These are phyloP conservation scores for Mycteria americana DNA, from an alignment of 2,797 vertebrate species.

Conservation along the genomic window DNA sequence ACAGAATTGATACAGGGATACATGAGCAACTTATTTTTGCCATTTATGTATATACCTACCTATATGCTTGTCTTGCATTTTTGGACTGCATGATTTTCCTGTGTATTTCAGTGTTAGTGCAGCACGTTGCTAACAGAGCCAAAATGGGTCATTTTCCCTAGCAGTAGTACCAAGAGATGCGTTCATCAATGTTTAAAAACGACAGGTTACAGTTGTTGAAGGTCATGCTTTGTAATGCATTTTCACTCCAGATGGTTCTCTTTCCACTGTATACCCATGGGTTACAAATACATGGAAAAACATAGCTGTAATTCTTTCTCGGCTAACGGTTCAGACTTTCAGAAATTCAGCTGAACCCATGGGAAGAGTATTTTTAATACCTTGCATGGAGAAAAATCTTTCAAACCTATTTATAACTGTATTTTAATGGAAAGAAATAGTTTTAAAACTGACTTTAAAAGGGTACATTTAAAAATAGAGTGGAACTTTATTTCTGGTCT, in stretches of 20 bases:
- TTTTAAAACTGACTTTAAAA: constrained; percentile 30
- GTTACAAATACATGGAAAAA: constrained; percentile 37
- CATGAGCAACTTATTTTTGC: neutral
- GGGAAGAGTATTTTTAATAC: constrained; percentile 60
- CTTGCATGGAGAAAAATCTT: constrained; percentile 11
- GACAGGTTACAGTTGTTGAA: neutral
- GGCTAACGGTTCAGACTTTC: neutral
- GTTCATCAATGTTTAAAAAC: neutral
- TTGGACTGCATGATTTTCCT: neutral
- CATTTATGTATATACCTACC: neutral
- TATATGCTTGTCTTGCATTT: neutral
- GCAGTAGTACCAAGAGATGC: neutral
- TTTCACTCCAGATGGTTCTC: constrained; percentile 27
- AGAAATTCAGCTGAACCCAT: constrained; percentile 21
- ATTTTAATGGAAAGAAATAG: constrained; percentile 30
- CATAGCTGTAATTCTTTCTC: constrained; percentile 24
- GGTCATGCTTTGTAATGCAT: neutral
- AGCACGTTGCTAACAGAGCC: neutral
- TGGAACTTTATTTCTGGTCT: neutral
- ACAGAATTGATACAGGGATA: neutral
- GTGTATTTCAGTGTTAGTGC: neutral
- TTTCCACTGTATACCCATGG: neutral
- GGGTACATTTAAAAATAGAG: constrained; percentile 48
- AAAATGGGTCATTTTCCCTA: neutral
- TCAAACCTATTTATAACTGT: constrained; percentile 55